Conservation (phyloP, 64 coral and sea anemone species). For the Acropora tenuis region DNA sequence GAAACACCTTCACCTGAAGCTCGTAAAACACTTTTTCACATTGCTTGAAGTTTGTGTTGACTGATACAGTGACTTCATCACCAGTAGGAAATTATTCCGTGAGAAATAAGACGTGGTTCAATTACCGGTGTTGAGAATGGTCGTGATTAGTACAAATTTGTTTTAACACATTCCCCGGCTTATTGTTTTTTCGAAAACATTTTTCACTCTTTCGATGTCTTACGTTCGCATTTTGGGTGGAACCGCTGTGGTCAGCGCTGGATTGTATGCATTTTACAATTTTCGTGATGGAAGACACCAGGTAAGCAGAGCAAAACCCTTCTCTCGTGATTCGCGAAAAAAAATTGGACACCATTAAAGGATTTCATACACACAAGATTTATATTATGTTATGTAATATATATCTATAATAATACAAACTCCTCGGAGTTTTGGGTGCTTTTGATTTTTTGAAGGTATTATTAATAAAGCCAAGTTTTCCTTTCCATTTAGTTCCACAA, state of each 20-base stretch:
- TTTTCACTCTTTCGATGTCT: slow-evolving; percentile 51
- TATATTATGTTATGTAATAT: too few species aligned
- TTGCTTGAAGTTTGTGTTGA: not conserved
- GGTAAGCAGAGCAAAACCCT: not conserved
- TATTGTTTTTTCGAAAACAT: not conserved
- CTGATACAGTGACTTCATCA: not conserved
- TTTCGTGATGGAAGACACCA: slow-evolving; percentile 33
- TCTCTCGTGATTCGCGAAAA: too few species aligned
- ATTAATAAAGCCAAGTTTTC: too few species aligned
- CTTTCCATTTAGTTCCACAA: too few species aligned
- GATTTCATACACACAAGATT: too few species aligned
- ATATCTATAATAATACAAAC: too few species aligned
- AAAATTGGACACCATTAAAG: too few species aligned
- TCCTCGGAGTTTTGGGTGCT: too few species aligned
- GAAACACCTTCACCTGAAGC: too few species aligned
- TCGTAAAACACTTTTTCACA: not conserved
- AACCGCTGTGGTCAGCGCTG: slow-evolving; percentile 37
- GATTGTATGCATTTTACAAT: slow-evolving; percentile 66
- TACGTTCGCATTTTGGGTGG: slow-evolving; percentile 81
- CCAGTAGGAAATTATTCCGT: not conserved
- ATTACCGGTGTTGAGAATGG: not conserved
- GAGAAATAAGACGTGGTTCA: not conserved
- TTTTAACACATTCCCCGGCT: not conserved
- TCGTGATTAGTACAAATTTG: not conserved
- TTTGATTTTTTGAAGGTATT: too few species aligned